A percentile compares a stretch with the other conserved stretches of the same genome.
Conservation (phyloP, 2,888 invertebrate species). For the Caenorhabditis sp. region DNA sequence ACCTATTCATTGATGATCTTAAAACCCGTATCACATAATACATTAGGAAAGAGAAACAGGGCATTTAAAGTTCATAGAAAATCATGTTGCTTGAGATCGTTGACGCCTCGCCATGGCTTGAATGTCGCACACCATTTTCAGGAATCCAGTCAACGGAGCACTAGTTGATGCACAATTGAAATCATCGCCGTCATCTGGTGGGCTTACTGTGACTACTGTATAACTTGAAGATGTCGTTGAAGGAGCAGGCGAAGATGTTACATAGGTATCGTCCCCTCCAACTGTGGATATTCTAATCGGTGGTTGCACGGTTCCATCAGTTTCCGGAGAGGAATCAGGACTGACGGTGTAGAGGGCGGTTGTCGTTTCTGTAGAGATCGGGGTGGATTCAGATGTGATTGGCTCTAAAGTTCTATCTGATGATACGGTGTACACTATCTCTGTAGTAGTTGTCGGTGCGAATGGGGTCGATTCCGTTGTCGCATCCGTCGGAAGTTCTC, state of each 20-base stretch:
- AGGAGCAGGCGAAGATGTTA: conserved; percentile 12
- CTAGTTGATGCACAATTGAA: conserved; percentile 32
- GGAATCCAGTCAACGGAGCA: conserved; percentile 20
- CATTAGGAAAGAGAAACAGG: conserved; percentile 10
- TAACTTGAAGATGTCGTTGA: not conserved
- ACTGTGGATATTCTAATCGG: conserved; percentile 37
- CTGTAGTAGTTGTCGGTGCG: conserved; percentile 30
- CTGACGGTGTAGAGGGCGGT: conserved; percentile 20
- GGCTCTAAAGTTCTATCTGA: conserved; percentile 55
- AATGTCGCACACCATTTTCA: conserved; percentile 41
- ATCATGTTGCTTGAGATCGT: conserved; percentile 43
- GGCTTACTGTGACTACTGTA: conserved; percentile 1
- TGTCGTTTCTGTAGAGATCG: not conserved
- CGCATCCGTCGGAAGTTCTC: conserved; percentile 50
- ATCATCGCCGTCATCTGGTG: not conserved
- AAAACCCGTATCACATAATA: conserved; percentile 41
- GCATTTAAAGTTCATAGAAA: not conserved
- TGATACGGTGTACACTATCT: conserved; percentile 44
- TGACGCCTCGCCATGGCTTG: conserved; percentile 15
- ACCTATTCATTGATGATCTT: conserved; percentile 1
- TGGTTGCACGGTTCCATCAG: conserved; percentile 28
- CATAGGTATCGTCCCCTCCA: conserved; percentile 30
- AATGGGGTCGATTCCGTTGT: conserved; percentile 25
- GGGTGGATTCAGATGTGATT: conserved; percentile 19
- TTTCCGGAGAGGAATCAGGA: conserved; percentile 29